Evolutionary conservation across 2,888 invertebrate species (phyloP).

Genomic region (Heliconius charithonia): DNA sequence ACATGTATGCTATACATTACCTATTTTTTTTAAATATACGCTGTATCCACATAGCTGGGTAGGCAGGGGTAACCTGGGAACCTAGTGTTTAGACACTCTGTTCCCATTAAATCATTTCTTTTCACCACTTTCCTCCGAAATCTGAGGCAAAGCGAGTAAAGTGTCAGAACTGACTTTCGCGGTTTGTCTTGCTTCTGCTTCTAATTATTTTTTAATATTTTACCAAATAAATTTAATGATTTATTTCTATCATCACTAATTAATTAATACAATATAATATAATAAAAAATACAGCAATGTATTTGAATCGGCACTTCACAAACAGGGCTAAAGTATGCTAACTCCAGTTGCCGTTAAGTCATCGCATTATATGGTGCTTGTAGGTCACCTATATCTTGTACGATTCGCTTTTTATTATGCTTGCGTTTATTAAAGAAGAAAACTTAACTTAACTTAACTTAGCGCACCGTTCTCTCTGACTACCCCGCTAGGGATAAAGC

Average conservation of each 20-base stretch:
- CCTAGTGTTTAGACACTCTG: background rate
- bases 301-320: constrained; percentile 10
- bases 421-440: background rate
- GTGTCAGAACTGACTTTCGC: no score
- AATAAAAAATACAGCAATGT: constrained; percentile 13
- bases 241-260: no score
- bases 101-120: background rate
- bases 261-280: background rate
- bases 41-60: background rate
- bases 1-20: constrained; percentile 52
- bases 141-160: no score
- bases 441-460: no score
- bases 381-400: constrained; percentile 41
- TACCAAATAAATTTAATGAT: no score
- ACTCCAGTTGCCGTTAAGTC: constrained; percentile 40
- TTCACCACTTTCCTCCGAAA: background rate
- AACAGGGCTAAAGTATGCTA: constrained; percentile 11
- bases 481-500: no score
- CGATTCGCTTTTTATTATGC: constrained; percentile 22
- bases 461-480: no score
- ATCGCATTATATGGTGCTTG: constrained; percentile 41
- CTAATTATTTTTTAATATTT: no score
- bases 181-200: no score
- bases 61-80: background rate
- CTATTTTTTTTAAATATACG: background rate